A percentile compares a stretch with the other conserved stretches of the same genome.
phyloP scores from a whole-genome alignment of 2,888 invertebrate species.

The Theristus sp. region DNA sequence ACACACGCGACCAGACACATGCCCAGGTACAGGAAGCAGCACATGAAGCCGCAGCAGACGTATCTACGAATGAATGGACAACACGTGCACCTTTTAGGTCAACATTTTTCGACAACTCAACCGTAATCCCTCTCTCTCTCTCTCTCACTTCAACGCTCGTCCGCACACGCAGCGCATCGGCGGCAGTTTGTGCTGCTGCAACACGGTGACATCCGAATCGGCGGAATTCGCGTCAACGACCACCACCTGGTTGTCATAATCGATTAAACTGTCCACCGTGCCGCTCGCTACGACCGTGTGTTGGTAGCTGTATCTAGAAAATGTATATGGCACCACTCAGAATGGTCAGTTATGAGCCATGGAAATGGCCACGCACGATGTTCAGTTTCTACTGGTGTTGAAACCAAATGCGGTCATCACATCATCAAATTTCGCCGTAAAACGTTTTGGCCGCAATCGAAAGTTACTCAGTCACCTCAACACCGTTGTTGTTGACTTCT shows the following conservation, averaged over 20 bases:
- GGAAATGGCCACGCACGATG: no score
- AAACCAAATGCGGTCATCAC: no score
- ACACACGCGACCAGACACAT: background rate
- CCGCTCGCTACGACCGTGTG: background rate
- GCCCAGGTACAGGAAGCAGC: background rate
- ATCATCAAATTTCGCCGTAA: no score
- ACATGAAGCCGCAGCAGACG: background rate
- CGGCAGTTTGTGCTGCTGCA: background rate
- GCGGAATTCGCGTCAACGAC: background rate
- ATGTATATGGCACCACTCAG: no score
- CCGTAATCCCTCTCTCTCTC: background rate
- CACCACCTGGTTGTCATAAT: background rate
- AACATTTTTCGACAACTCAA: no score
- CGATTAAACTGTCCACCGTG: background rate
- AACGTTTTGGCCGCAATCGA: no score
- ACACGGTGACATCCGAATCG: background rate
- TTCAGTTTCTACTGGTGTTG: no score
- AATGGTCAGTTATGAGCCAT: no score
- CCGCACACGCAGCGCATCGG: background rate
- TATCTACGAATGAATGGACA: no score
- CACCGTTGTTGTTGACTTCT: no score
- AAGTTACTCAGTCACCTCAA: no score
- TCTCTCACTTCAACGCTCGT: background rate
- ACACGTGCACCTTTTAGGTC: no score
- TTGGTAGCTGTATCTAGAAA: conserved; percentile 1